Percentiles rank a stretch among this genome's conserved stretches.
phyloP scores from a whole-genome alignment of 2,888 invertebrate species.

The Agrochola litura region DNA sequence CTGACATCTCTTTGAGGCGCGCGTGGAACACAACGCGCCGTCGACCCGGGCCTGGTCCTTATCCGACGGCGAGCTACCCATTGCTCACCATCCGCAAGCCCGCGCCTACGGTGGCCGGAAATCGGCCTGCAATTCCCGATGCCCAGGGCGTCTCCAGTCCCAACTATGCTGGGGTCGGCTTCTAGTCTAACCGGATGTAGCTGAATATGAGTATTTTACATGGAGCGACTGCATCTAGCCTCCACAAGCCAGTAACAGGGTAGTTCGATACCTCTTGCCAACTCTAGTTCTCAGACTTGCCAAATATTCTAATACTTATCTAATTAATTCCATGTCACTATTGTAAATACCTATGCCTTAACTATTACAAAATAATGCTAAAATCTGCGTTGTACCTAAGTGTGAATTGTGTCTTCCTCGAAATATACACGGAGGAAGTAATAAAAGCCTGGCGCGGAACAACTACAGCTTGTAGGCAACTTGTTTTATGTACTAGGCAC shows the following conservation, averaged over 20 bases:
- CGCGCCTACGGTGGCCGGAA: too few relatives aligned
- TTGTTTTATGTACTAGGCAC: slow-evolving; percentile 1
- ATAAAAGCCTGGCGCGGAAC: slow-evolving; percentile 43
- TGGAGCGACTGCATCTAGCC: background rate
- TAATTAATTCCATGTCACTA: background rate
- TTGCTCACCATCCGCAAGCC: too few relatives aligned
- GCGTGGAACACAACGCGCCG: too few relatives aligned
- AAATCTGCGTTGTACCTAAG: background rate
- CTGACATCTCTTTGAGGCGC: too few relatives aligned
- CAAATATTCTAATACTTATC: background rate
- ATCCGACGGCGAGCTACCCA: too few relatives aligned
- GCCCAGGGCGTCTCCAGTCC: too few relatives aligned
- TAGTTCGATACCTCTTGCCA: background rate
- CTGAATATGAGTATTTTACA: background rate
- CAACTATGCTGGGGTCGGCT: background rate
- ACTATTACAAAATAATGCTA: slow-evolving; percentile 2
- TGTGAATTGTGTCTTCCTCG: slow-evolving; percentile 38
- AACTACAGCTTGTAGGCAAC: slow-evolving; percentile 14
- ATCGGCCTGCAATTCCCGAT: too few relatives aligned
- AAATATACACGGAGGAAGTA: slow-evolving; percentile 32
- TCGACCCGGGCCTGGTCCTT: too few relatives aligned
- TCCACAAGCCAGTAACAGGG: background rate
- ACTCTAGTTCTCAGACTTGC: background rate
- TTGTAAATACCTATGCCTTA: slow-evolving; percentile 2
- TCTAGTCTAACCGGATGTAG: background rate